Conservation (phyloP, 2,113 vertebrate genomes). For the Gobio gobio region DNA sequence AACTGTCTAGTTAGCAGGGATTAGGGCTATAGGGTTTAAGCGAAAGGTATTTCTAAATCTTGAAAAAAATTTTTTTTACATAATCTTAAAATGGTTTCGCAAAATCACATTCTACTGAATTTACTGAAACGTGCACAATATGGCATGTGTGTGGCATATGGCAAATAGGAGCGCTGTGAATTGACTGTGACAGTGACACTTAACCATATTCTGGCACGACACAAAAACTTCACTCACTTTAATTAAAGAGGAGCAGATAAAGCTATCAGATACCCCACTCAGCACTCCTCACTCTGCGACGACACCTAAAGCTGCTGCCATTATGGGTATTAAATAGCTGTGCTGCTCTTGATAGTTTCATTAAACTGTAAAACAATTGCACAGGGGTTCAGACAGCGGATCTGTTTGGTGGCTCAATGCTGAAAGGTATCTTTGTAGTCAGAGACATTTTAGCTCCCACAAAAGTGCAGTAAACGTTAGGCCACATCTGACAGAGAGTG, state of each 20-base stretch:
- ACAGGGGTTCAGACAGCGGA: not conserved
- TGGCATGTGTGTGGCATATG: slow-evolving; percentile 42
- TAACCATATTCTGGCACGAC: slow-evolving; percentile 10
- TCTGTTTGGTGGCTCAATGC: not conserved
- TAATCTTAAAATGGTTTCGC: not conserved
- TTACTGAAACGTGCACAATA: slow-evolving; percentile 21
- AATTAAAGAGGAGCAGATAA: slow-evolving; percentile 51
- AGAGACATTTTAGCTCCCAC: not conserved
- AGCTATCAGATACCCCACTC: slow-evolving; percentile 50
- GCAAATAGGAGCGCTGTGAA: slow-evolving; percentile 32
- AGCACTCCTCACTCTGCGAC: slow-evolving; percentile 19
- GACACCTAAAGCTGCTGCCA: slow-evolving; percentile 24
- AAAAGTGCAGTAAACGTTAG: not conserved
- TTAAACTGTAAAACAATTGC: slow-evolving; percentile 25
- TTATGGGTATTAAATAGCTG: slow-evolving; percentile 31
- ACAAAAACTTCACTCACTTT: slow-evolving; percentile 52
- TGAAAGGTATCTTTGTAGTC: not conserved
- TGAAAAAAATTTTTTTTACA: not conserved
- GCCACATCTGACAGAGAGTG: not conserved
- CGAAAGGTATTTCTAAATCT: not conserved
- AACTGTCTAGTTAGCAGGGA: slow-evolving; percentile 27
- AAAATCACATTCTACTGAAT: not conserved
- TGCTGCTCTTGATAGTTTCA: slow-evolving; percentile 13
- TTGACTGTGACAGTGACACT: slow-evolving; percentile 41
- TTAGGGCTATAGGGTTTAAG: not conserved